Evolutionary conservation across 2,113 vertebrate genomes (phyloP).

Genomic region (Mesembrinibis cayennensis): DNA sequence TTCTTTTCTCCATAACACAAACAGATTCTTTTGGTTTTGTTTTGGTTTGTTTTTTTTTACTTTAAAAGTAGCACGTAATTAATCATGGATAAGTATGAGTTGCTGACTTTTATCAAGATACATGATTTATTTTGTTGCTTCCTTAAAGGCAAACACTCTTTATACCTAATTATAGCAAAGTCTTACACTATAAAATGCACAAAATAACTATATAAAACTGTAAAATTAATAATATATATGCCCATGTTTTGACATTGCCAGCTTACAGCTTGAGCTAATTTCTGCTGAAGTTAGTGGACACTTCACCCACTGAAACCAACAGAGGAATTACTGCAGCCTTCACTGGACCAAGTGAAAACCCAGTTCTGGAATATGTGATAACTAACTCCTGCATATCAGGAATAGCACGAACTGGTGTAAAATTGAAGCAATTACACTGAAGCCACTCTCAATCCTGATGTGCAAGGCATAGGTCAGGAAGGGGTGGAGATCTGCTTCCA

Average conservation of each 20-base stretch:
- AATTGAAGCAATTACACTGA: neutral
- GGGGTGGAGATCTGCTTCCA: neutral
- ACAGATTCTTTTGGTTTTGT: neutral
- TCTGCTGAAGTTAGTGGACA: neutral
- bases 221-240: neutral
- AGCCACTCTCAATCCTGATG: accelerated
- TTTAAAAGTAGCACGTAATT: neutral
- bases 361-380: neutral
- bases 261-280: neutral
- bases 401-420: neutral
- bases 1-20: neutral
- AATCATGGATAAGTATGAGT: neutral
- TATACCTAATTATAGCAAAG: neutral
- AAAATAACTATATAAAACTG: neutral
- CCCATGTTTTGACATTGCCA: neutral
- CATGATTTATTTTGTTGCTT: neutral
- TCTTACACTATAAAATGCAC: neutral
- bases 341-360: neutral
- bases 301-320: neutral
- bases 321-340: neutral
- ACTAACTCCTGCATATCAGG: neutral
- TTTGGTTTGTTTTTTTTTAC: neutral
- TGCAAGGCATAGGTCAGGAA: neutral
- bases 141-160: neutral
- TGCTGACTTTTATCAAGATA: neutral